Conservation (phyloP, 1,140 invertebrate species). For the Drosophila guanche region DNA sequence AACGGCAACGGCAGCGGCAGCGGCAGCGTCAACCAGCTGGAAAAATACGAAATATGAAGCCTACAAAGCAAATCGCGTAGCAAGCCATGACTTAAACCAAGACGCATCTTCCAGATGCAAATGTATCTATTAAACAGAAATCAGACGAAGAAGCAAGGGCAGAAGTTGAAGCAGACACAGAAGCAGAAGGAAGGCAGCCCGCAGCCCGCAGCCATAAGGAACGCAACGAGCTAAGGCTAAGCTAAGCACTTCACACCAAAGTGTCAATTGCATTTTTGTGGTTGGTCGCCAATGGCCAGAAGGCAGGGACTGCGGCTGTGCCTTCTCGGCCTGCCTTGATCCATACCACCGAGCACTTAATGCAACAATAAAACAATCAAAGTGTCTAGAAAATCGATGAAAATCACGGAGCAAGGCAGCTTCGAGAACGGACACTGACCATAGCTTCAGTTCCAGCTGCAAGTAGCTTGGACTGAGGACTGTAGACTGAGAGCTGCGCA, state of each 20-base stretch:
- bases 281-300: conserved; percentile 59
- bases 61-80: conserved; percentile 19
- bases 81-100: conserved; percentile 36
- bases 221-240: conserved; percentile 57
- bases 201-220: conserved; percentile 19
- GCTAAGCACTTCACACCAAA: conserved; percentile 80
- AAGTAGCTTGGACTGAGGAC: conserved; percentile 24
- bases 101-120: conserved; percentile 71
- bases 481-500: conserved; percentile 15
- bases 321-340: conserved; percentile 11
- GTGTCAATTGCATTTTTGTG: conserved; percentile 81
- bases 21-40: conserved; percentile 53
- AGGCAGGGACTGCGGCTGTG: conserved; percentile 1
- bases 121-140: conserved; percentile 81
- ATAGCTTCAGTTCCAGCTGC: conserved; percentile 4
- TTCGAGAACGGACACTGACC: conserved; percentile 3
- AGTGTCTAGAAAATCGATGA: conserved; percentile 81
- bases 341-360: conserved; percentile 58
- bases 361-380: conserved; percentile 81
- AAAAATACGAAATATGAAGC: conserved; percentile 71
- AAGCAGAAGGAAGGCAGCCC: conserved; percentile 2
- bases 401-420: conserved; percentile 60
- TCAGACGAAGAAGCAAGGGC: conserved; percentile 21
- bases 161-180: no score
- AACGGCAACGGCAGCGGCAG: conserved; percentile 14